These are phyloP conservation scores for Pseudotriccus pelzelni DNA, from an alignment of 2,797 vertebrate genomes.

Conservation along the genomic window DNA sequence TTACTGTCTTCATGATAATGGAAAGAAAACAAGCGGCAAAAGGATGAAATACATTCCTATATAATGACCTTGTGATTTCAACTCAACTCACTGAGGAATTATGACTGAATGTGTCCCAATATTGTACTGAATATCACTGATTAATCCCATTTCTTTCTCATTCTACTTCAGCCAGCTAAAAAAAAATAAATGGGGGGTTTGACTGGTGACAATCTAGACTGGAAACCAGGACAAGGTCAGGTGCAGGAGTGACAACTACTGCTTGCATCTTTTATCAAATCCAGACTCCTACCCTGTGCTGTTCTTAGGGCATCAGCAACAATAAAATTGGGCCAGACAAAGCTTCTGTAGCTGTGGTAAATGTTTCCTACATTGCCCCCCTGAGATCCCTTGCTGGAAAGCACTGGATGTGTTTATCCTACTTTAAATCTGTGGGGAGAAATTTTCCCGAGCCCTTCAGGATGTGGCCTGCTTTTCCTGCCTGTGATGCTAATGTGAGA, in stretches of 20 bases:
- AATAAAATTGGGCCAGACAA: neutral
- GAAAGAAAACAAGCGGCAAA: neutral
- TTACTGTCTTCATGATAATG: neutral
- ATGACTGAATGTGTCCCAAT: neutral
- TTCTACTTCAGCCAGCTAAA: neutral
- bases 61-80: neutral
- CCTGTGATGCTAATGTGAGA: neutral
- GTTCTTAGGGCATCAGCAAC: neutral
- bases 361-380: neutral
- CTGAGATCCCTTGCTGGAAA: neutral
- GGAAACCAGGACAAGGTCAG: neutral
- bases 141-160: neutral
- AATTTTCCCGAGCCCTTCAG: neutral
- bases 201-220: neutral
- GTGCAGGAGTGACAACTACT: neutral
- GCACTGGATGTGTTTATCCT: neutral
- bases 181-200: neutral
- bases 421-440: neutral
- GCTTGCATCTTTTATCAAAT: neutral
- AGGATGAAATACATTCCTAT: neutral
- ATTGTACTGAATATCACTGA: neutral
- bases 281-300: neutral
- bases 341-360: neutral
- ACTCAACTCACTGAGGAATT: accelerated
- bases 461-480: neutral